Evolutionary conservation across 2,113 vertebrate species (phyloP), one percentile per base, ranked within the genome.

Genomic region (Tinamus guttatus): DNA sequence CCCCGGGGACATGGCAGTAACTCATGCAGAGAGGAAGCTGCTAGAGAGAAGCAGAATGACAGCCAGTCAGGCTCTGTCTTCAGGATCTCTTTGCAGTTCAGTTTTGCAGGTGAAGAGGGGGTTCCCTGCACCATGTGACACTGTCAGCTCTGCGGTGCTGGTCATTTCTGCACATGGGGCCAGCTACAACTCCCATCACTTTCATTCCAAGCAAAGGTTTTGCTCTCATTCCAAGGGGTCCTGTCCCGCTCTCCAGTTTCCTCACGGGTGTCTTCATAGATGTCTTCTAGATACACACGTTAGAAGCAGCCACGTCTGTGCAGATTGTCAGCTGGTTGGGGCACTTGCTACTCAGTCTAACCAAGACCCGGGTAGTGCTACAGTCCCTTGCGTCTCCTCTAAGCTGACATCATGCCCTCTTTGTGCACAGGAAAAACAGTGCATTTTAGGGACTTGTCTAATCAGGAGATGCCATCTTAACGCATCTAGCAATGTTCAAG

Each of bases 231-330:
- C 60, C 34, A 43, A 27, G 34, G 59, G 1, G 2, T 47, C 11
- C n/a, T 18, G 5, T 14, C 74, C 60, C 27, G 22, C 32, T 59
- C 40, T 67, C 67, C 54, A 16, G 32, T n/a, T 38, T 54, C 60
- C 25, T 45, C 0, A 0, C 20, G 22, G 18, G 1, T 30, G 7
- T 20, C 43, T 49, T 45, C 0, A 0, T 24, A 27, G 22, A 1
- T 25, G 7, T 20, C 43, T 49, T 68, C 54, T n/a, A 67, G 64
- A 49, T 58, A 76, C 34, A 36, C 54, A 5, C 30, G 12, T 9
- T 30, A 18, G 63, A 70, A 70, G 43, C n/a, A n/a, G 74, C 52
- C 25, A 32, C 0, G 0, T 58, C 15, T 43, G 32, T 56, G 34
- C 14, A 9, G 52, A 58, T 69, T 21, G 9, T 1, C 0, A 27